Base-by-base conservation (phyloP, 2,888 invertebrate species). In the Zele albiditarsus region DNA sequence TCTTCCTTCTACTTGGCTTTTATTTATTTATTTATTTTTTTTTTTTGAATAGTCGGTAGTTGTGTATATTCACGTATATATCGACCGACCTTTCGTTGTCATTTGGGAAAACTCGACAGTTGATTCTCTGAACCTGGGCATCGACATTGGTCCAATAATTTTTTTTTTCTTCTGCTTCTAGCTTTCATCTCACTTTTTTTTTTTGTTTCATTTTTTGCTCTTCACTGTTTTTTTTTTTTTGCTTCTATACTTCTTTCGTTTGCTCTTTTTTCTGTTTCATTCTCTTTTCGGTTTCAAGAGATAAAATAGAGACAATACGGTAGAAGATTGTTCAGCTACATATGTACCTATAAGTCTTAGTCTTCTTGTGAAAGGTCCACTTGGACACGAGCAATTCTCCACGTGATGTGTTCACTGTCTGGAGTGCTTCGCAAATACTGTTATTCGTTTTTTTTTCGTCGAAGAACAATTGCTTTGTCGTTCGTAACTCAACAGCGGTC, bases 361-460 rank as follows among this genome's bases (percentile, higher is more conserved):
- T 69, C 42, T 53, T 14, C 33, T 33, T 53, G 68, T n/a, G 57
- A 31, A 3, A 12, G 31, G 23, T 31, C 63, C 73, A 68, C 62
- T 67, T 62, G 73, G 62, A 42, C 62, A 63, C 71, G 76, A 76
- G 73, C 78, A 76, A 76, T 80, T 77, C 71, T 70, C 73, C 72
- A 70, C 71, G 58, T 73, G 72, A 75, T 75, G 53, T 75, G 53
- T 53, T 53, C 20, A 72, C 76, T 67, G 53, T 46, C 73, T 75
- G 49, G 77, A 85, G 85, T 85, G 85, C 84, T 85, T 82, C 75
- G 84, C 81, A 85, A 85, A 85, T 84, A 85, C 82, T 81, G 82
- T 84, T 84, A 84, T 81, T 80, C 53, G 20, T 77, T 38, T 38
- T 38, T 8, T 12, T 78, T 80, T 76, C 78, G 69, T 57, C 66